Conservation (phyloP, 2,113 vertebrate genomes). For the Helogale parvula region DNA sequence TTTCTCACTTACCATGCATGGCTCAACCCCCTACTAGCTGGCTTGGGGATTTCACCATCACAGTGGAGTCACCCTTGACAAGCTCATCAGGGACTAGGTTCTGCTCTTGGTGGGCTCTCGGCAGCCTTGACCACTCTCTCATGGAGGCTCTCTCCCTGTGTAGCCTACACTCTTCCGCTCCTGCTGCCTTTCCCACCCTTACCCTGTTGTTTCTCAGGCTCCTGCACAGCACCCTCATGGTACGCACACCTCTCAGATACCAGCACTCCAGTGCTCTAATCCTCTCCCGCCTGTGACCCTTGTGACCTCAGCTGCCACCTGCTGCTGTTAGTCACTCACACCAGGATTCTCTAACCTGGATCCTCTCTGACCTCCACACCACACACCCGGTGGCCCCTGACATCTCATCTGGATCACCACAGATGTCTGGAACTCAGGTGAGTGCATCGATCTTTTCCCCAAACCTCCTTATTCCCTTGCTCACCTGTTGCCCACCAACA, state of each 20-base stretch:
- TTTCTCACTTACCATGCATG: neutral
- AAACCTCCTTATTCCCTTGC: neutral
- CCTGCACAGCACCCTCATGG: neutral
- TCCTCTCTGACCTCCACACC: neutral
- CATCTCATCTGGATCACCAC: neutral
- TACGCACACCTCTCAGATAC: accelerated
- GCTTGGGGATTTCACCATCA: neutral
- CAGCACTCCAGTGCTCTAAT: neutral
- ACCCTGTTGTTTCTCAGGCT: neutral
- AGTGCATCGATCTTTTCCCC: neutral
- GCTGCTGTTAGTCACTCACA: neutral
- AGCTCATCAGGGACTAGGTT: neutral
- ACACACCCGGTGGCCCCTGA: no score
- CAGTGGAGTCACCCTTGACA: neutral
- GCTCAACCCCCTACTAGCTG: neutral
- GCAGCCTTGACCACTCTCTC: accelerated
- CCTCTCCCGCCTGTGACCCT: neutral
- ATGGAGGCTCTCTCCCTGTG: neutral
- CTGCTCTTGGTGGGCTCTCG: neutral
- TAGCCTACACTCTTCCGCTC: neutral
- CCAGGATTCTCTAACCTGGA: neutral
- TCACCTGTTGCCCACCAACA: neutral
- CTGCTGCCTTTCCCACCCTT: neutral
- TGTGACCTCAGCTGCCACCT: neutral
- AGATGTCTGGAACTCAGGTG: neutral